Conservation (phyloP, 1,140 invertebrate species). For the Drosophila leontia region DNA sequence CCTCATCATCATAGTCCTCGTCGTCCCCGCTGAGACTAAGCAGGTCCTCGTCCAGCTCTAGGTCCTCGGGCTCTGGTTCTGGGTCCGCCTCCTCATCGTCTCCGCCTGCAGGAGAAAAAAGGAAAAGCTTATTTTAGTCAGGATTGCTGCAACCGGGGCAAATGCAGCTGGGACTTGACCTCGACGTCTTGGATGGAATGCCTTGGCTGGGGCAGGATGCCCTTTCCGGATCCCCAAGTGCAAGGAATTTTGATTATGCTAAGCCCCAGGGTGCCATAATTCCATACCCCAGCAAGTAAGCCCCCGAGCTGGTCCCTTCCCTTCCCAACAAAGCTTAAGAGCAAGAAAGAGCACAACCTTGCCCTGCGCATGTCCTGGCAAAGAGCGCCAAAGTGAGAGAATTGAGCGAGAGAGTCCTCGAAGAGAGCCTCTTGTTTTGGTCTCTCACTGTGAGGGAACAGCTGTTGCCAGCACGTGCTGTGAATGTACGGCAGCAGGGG, state of each 20-base stretch:
- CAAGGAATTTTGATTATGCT: conserved; percentile 85
- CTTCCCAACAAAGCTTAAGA: conserved; percentile 17
- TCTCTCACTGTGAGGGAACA: conserved; percentile 36
- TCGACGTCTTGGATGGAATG: conserved; percentile 45
- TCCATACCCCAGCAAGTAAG: conserved; percentile 77
- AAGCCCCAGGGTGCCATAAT: conserved; percentile 84
- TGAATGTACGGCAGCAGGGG: conserved; percentile 7
- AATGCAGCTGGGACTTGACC: conserved; percentile 52
- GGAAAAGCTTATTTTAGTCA: conserved; percentile 44
- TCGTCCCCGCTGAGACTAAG: conserved; percentile 75
- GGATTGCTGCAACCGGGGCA: conserved; percentile 26
- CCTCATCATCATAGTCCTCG: conserved; percentile 68
- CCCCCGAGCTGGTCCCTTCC: conserved; percentile 8
- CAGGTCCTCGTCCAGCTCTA: conserved; percentile 52
- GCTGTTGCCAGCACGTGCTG: conserved; percentile 55
- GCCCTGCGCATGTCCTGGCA: conserved; percentile 27
- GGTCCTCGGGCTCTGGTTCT: conserved; percentile 8
- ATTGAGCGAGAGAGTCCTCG: neutral
- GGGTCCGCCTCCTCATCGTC: conserved; percentile 24
- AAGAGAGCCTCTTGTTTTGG: conserved; percentile 45
- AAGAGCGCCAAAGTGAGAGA: conserved; percentile 11
- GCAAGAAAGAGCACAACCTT: conserved; percentile 19
- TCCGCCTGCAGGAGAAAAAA: conserved; percentile 23
- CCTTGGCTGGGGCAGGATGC: conserved; percentile 30
- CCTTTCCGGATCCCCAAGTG: conserved; percentile 69